Conservation (phyloP, 2,113 vertebrate species). For the Drymodes brunneopygia region DNA sequence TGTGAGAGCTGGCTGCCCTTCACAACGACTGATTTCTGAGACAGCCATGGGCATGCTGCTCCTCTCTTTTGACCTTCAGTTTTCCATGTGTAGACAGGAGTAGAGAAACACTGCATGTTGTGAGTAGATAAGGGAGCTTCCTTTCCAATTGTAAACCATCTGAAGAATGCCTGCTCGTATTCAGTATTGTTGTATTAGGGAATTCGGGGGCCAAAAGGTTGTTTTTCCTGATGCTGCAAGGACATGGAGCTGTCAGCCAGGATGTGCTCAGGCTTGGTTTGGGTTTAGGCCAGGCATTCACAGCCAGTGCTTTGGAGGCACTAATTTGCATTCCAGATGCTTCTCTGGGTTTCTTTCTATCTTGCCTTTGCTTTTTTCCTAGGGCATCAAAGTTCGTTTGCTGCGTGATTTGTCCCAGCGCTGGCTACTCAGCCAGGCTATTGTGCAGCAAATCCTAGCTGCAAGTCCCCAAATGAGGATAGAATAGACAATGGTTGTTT, state of each 20-base stretch:
- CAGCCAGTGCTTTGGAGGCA: not conserved
- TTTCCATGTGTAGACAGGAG: not conserved
- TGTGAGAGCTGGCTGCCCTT: not conserved
- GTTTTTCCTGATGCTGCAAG: not conserved
- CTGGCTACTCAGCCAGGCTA: not conserved
- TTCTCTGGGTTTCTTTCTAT: not conserved
- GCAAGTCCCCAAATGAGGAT: not conserved
- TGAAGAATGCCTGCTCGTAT: not conserved
- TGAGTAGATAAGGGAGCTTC: not conserved
- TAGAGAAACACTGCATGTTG: not conserved
- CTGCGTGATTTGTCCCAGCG: conserved; percentile 17
- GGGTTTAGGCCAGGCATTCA: conserved; percentile 14
- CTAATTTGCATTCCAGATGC: conserved; percentile 28
- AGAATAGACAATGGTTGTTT: not conserved
- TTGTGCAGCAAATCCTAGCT: not conserved
- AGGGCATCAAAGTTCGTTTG: conserved; percentile 33
- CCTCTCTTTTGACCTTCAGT: not conserved
- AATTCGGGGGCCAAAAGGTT: not conserved
- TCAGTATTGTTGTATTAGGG: not conserved
- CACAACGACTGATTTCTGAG: not conserved
- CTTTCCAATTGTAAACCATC: not conserved
- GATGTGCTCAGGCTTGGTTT: not conserved
- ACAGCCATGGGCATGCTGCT: not conserved
- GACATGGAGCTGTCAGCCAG: not conserved
- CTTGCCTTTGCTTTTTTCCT: not conserved